Conservation (phyloP, 2,888 invertebrate genomes). For the Conomelus anceps region DNA sequence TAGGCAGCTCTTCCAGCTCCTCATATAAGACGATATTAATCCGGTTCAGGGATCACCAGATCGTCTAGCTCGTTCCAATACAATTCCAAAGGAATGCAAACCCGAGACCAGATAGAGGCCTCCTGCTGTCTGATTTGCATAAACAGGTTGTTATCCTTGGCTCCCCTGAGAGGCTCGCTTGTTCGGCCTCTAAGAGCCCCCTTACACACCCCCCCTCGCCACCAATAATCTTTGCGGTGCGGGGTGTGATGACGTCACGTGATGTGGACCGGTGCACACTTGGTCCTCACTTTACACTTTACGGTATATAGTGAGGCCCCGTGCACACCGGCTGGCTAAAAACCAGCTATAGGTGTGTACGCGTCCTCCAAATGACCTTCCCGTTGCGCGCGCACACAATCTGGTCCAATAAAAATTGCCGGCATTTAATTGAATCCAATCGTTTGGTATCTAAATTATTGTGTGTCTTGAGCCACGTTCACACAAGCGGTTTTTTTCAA, state of each 20-base stretch:
- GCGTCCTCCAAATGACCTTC: neutral
- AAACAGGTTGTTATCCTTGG: neutral
- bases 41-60: neutral
- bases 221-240: too few relatives aligned
- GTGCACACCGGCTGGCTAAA: neutral
- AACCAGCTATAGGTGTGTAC: neutral
- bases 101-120: neutral
- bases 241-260: too few relatives aligned
- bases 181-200: neutral
- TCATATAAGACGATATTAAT: too few relatives aligned
- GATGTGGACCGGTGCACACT: neutral
- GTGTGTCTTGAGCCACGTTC: neutral
- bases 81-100: neutral
- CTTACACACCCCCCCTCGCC: neutral
- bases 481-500: too few relatives aligned
- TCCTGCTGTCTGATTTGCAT: neutral
- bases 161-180: neutral
- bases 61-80: neutral
- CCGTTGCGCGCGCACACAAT: neutral
- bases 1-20: neutral
- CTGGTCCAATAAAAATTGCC: neutral
- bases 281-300: neutral
- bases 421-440: neutral
- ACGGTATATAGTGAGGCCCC: neutral
- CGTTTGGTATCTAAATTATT: neutral